Evolutionary conservation across 2,113 vertebrate species (phyloP), one percentile per base, ranked within the genome.

Genomic region (Corythaixoides concolor): DNA sequence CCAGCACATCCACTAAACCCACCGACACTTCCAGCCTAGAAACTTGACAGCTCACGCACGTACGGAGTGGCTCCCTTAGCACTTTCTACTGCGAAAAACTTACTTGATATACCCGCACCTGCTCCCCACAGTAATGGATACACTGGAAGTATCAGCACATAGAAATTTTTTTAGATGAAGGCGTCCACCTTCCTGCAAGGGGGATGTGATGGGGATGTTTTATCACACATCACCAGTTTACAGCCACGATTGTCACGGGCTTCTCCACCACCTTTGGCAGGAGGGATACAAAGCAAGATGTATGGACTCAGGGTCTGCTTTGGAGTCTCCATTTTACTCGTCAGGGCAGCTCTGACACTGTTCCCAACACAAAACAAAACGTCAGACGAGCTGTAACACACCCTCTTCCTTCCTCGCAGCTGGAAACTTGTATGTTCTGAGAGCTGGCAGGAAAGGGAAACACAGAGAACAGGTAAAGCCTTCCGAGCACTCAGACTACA

Each of bases 31-130:
- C 28, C 55, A 69, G 74, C 19, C 56, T 26, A 20, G 35, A 47
- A 53, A 39, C 21, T 7, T 9, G 19, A 26, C 35, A 30, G 55
- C 67, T 79, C 80, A 10, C 2, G 6, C 27, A 26, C 1, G 2
- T 1, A 13, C 3, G 0, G 22, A 53, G 39, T 19, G 50, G 41
- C 52, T 53, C 45, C 35, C 30, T 9, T 3, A 50, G n/a, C 12
- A 19, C n/a, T n/a, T 68, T 68, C 53, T 32, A 28, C 39, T 20
- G 24, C 50, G 41, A 45, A 89, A 60, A 81, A 20, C 20, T 39
- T 26, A 22, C 41, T 62, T 30, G 20, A 30, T 14, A 69, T 13
- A 53, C 58, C 22, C 23, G 5, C 24, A 80, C 62, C 41, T 70
- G 63, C 56, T 52, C 69, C 43, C 37, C 59, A 19, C 28, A 45